Conservation (phyloP, 2,888 invertebrate species). For the Eulithis testata region DNA sequence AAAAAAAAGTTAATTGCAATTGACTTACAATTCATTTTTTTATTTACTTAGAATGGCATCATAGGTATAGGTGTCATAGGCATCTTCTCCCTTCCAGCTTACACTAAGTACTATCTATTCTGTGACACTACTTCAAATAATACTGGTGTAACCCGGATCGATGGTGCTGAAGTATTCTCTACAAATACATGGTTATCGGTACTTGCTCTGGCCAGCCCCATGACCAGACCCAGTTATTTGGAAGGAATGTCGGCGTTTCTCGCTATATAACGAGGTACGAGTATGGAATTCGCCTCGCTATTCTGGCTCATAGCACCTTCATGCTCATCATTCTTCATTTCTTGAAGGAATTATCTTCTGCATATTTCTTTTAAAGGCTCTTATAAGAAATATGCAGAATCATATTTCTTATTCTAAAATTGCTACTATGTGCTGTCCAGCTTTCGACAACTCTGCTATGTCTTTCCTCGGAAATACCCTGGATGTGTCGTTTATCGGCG, state of each 20-base stretch:
- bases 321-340: slow-evolving; percentile 16
- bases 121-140: too few species aligned
- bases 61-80: too few species aligned
- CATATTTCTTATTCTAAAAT: too few species aligned
- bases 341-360: background rate
- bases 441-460: slow-evolving; percentile 1
- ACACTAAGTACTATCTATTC: too few species aligned
- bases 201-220: slow-evolving; percentile 43
- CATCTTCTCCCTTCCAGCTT: too few species aligned
- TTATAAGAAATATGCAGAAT: too few species aligned
- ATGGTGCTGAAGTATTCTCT: slow-evolving; percentile 50
- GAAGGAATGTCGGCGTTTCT: slow-evolving; percentile 33
- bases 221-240: slow-evolving; percentile 50
- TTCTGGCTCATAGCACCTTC: slow-evolving; percentile 13
- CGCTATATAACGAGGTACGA: slow-evolving; percentile 23
- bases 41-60: too few species aligned
- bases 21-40: too few species aligned
- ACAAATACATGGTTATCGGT: slow-evolving; percentile 55
- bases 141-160: too few species aligned
- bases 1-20: too few species aligned
- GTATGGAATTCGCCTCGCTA: slow-evolving; percentile 24
- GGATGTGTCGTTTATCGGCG: slow-evolving; percentile 18
- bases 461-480: slow-evolving; percentile 17
- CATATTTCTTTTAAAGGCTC: too few species aligned
- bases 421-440: background rate